A percentile compares a stretch with the other conserved stretches of the same genome.
phyloP scores from a whole-genome alignment of 2,888 invertebrate genomes.

The Cerceris ruficornis region DNA sequence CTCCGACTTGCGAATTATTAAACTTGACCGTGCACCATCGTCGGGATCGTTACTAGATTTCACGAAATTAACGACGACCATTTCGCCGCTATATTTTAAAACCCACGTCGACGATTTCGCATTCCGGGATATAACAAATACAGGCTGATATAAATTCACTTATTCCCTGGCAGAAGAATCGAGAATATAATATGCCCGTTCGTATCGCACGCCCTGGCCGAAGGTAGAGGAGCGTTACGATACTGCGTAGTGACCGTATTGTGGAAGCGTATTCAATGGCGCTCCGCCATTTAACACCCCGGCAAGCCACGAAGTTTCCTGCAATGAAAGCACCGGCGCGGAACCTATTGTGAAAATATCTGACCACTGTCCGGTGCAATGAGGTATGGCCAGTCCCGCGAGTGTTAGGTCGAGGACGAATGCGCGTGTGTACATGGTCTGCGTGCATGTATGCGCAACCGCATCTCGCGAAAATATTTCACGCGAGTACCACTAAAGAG shows the following conservation, averaged over 20 bases:
- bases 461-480: constrained; percentile 63
- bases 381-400: constrained; percentile 70
- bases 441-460: constrained; percentile 33
- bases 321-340: constrained; percentile 77
- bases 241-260: constrained; percentile 75
- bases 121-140: not conserved
- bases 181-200: constrained; percentile 44
- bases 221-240: constrained; percentile 69
- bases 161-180: constrained; percentile 19
- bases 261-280: constrained; percentile 76
- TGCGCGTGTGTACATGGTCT: constrained; percentile 30
- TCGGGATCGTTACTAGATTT: too few species aligned
- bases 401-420: constrained; percentile 56
- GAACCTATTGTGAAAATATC: constrained; percentile 80
- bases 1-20: too few species aligned
- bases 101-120: too few species aligned
- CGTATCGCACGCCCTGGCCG: constrained; percentile 50
- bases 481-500: constrained; percentile 58
- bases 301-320: constrained; percentile 77
- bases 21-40: too few species aligned
- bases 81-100: too few species aligned
- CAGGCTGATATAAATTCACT: too few species aligned
- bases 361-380: constrained; percentile 79
- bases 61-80: too few species aligned
- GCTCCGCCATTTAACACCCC: constrained; percentile 76